Evolutionary conservation across 2,113 vertebrate species (phyloP).

Genomic region (Leucosticte australis): DNA sequence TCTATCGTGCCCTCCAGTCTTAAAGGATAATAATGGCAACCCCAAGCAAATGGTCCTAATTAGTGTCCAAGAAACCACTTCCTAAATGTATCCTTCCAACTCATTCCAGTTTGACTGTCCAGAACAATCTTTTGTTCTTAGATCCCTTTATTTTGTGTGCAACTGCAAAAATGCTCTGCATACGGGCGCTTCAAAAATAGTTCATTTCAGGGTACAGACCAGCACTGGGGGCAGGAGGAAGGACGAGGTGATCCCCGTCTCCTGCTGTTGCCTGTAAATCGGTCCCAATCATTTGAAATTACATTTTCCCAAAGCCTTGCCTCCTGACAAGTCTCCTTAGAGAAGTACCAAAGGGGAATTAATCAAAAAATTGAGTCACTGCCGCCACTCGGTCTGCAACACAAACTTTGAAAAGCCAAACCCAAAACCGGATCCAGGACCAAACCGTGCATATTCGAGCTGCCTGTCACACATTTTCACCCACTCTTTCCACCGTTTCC

Average conservation of each 20-base stretch:
- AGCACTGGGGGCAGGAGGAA: not conserved
- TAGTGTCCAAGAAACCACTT: conserved; percentile 65
- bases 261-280: not conserved
- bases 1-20: conserved; percentile 42
- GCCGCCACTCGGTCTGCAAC: not conserved
- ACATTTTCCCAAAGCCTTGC: not conserved
- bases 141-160: not conserved
- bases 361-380: not conserved
- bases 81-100: conserved; percentile 54
- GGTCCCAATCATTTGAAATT: not conserved
- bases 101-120: conserved; percentile 53
- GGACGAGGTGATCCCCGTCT: not conserved
- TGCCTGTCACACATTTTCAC: not conserved
- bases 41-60: conserved; percentile 68
- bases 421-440: not conserved
- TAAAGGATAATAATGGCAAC: conserved; percentile 58
- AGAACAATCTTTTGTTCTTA: conserved; percentile 36
- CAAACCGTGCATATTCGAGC: not conserved
- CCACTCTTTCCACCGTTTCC: not conserved
- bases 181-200: not conserved
- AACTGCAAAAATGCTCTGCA: not conserved
- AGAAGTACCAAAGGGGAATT: not conserved
- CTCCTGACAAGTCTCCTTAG: not conserved
- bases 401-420: not conserved
- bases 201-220: not conserved